These are phyloP conservation scores for Drosophila santomea DNA, from an alignment of 1,140 invertebrate species.

Conservation along the genomic window DNA sequence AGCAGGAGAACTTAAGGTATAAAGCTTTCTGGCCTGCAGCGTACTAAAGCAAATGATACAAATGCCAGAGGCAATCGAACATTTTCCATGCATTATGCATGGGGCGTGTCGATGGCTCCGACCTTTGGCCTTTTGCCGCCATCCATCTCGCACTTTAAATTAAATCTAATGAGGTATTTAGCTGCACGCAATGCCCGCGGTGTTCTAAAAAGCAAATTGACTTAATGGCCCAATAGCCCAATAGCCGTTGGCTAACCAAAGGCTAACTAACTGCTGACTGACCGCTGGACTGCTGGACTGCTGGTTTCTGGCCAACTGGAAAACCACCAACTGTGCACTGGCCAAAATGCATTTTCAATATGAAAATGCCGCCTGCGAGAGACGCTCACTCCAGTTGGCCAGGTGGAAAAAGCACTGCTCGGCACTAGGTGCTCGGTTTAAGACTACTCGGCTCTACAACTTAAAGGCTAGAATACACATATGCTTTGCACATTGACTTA, in stretches of 20 bases:
- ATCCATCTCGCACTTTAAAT: slow-evolving; percentile 55
- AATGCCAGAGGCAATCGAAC: slow-evolving; percentile 43
- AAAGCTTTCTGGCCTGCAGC: slow-evolving; percentile 56
- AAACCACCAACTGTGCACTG: slow-evolving; percentile 41
- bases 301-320: not conserved
- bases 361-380: slow-evolving; percentile 69
- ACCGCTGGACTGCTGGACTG: not conserved
- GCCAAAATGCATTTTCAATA: slow-evolving; percentile 67
- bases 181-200: slow-evolving; percentile 67
- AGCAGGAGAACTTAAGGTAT: slow-evolving; percentile 43
- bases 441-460: slow-evolving; percentile 37
- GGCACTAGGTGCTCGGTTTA: slow-evolving; percentile 61
- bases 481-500: slow-evolving; percentile 78
- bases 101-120: slow-evolving; percentile 18
- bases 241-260: slow-evolving; percentile 6
- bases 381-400: not conserved
- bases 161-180: slow-evolving; percentile 83
- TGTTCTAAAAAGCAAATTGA: slow-evolving; percentile 67
- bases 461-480: slow-evolving; percentile 54
- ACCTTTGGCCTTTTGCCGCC: slow-evolving; percentile 31
- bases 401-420: slow-evolving; percentile 39
- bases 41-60: slow-evolving; percentile 5
- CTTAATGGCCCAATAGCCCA: slow-evolving; percentile 41
- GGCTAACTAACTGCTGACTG: slow-evolving; percentile 28
- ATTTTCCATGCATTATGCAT: slow-evolving; percentile 39